phyloP scores from a whole-genome alignment of 2,113 vertebrate genomes.

The Capreolus pygargus region DNA sequence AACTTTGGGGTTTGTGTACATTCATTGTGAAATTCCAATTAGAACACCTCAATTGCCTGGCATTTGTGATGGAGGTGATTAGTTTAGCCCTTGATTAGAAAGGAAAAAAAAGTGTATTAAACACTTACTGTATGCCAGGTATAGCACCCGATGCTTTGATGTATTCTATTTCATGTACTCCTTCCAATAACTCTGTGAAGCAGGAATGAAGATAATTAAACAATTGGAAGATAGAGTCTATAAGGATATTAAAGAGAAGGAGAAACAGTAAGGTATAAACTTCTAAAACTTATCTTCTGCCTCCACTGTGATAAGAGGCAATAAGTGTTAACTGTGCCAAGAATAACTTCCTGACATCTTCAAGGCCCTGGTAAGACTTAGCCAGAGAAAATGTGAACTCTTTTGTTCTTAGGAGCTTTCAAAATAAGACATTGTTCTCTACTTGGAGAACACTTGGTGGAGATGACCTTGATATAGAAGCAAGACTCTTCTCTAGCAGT shows the following conservation, averaged over 20 bases:
- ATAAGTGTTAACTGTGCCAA: neutral
- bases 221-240: neutral
- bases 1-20: neutral
- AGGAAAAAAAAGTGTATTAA: neutral
- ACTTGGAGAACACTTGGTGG: neutral
- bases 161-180: neutral
- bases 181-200: neutral
- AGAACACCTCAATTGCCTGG: neutral
- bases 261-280: neutral
- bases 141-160: neutral
- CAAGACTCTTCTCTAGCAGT: neutral
- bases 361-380: neutral
- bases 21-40: constrained; percentile 6
- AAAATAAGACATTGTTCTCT: neutral
- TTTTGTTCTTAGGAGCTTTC: neutral
- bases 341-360: neutral
- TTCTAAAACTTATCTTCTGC: neutral
- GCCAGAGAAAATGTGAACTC: neutral
- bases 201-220: neutral
- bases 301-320: neutral
- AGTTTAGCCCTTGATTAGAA: neutral
- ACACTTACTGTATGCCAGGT: neutral
- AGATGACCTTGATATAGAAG: neutral
- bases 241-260: constrained; percentile 8
- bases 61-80: neutral